Evolutionary conservation across 2,797 vertebrate genomes (phyloP), one percentile per base, ranked within the genome.

Genomic region (Crenuchus spilurus): DNA sequence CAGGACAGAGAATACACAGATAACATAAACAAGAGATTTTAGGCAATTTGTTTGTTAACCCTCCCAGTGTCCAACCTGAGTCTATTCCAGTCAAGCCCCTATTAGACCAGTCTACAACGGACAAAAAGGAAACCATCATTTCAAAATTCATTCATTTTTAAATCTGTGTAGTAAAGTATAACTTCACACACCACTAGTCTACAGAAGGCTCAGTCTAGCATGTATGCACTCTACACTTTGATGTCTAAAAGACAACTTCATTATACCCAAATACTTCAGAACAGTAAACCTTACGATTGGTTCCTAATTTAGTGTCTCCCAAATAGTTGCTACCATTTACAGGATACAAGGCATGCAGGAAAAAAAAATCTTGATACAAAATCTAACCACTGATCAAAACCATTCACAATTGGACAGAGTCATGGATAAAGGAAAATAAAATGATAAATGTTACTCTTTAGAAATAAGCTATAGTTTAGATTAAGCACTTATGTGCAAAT

Each of bases 401-500:
- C 13, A 30, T 37, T 10, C 46, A 26, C 22, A 66, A 48, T 42
- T 37, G 60, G 49, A 35, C 10, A 8, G 9, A 9, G 13, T n/a
- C 4, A 37, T 14, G 49, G 24, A 26, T 18, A 69, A 72, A 22
- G 14, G 30, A 65, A 64, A 60, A 70, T 60, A 70, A 35, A 63
- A 51, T 13, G 3, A 33, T 28, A 69, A 10, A 63, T 44, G 49
- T 0, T 10, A 35, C n/a, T 20, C n/a, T 26, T 16, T 54, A 63
- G 16, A 42, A 68, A 72, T 41, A 64, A 49, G 13, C n/a, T 33
- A 18, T 37, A 54, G 13, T 7, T 65, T 31, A 60, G 28, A 61
- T 3, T 16, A 69, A 26, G 0, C 54, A 72, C 64, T 69, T 64
- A 33, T 46, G 48, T 69, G 33, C 28, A 73, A 80, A 80, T 80